A percentile compares a stretch with the other conserved stretches of the same genome.
Conservation (phyloP, 2,797 vertebrate species). For the Xerus rutilus region DNA sequence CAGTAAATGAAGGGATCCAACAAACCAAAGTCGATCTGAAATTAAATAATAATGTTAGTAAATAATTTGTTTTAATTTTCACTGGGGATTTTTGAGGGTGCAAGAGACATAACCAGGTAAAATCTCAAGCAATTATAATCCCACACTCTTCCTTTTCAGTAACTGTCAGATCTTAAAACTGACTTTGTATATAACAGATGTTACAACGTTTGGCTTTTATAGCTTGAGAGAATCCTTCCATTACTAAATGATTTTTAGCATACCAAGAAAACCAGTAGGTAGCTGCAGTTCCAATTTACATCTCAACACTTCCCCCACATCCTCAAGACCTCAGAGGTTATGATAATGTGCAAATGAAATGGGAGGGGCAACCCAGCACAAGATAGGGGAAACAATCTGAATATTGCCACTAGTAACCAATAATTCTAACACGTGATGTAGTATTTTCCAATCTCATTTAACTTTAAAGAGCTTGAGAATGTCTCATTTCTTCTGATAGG, state of each 20-base stretch:
- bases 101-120: background rate
- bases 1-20: background rate
- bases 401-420: slow-evolving; percentile 53
- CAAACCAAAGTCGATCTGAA: background rate
- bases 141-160: background rate
- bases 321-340: slow-evolving; percentile 27
- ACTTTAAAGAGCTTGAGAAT: slow-evolving; percentile 49
- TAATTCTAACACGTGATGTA: slow-evolving; percentile 17
- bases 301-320: slow-evolving; percentile 56
- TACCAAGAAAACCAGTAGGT: background rate
- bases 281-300: slow-evolving; percentile 60
- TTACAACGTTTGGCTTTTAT: background rate
- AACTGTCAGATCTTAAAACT: slow-evolving; percentile 5
- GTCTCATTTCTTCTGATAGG: slow-evolving; percentile 60
- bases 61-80: background rate
- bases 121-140: background rate
- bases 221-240: background rate
- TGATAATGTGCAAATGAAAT: slow-evolving; percentile 9
- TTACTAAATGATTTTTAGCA: slow-evolving; percentile 61
- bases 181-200: slow-evolving; percentile 1
- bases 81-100: background rate
- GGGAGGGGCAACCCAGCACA: background rate
- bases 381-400: slow-evolving; percentile 45
- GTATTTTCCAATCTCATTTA: slow-evolving; percentile 44
- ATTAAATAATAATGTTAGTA: background rate